Evolutionary conservation across 2,888 invertebrate species (phyloP).

Genomic region (Cryptophagus acutangulus): DNA sequence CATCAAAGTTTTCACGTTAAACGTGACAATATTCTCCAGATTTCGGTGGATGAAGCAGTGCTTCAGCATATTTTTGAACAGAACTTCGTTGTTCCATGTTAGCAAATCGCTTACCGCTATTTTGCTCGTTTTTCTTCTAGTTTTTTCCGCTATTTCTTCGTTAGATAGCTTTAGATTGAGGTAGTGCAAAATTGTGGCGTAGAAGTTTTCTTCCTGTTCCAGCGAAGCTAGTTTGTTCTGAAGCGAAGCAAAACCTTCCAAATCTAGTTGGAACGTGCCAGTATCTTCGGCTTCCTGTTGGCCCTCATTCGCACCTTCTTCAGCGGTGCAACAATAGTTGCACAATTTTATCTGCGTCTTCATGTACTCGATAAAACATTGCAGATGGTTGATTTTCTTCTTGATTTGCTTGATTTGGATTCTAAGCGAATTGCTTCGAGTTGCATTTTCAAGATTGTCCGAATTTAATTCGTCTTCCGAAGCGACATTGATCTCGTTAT

Average conservation of each 20-base stretch:
- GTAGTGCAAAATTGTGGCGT: constrained; percentile 17
- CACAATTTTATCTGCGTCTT: no score
- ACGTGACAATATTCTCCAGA: constrained; percentile 40
- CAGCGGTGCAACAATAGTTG: no score
- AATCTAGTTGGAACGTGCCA: no score
- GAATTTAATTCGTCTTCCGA: no score
- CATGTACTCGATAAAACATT: neutral
- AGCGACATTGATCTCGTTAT: no score
- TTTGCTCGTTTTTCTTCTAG: no score
- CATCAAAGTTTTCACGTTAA: constrained; percentile 34
- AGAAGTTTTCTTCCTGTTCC: constrained; percentile 22
- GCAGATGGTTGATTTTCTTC: neutral
- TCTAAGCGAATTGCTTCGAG: neutral
- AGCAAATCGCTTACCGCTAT: constrained; percentile 39
- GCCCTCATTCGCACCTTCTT: no score
- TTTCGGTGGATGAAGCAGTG: constrained; percentile 51
- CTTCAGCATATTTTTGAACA: constrained; percentile 49
- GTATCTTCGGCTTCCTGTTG: no score
- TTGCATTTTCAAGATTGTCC: no score
- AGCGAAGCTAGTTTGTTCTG: constrained; percentile 3
- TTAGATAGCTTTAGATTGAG: constrained; percentile 14
- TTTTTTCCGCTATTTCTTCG: no score
- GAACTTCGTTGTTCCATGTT: constrained; percentile 53
- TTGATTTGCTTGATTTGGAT: neutral
- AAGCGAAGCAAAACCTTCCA: no score